Evolutionary conservation across 2,888 invertebrate species (phyloP), one percentile per base, ranked within the genome.

Genomic region (Diarsia rubi): DNA sequence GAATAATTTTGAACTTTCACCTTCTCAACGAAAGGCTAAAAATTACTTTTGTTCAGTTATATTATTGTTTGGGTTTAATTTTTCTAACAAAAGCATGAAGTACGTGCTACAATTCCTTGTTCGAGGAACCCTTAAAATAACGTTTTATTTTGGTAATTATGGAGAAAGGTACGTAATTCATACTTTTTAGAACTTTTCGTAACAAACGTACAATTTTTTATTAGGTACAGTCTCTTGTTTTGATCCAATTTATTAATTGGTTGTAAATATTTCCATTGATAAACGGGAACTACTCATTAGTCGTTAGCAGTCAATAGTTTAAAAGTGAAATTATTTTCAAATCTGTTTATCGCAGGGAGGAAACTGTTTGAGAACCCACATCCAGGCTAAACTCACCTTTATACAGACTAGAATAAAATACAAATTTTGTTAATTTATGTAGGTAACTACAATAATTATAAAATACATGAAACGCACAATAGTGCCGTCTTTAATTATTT

Each of bases 1-100:
- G 76, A 84, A 84, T 84, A 84, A 84, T 79, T 81, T 83, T 60
- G 12, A 70, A 81, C 78, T 78, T 84, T n/a, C 64, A 67, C 79
- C 73, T 63, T 73, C 73, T 21, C 31, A 72, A 60, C 27, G 12
- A 68, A 65, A 78, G 27, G 69, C 64, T 70, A 69, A 49, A 49
- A 72, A 78, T 65, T 71, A 65, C 65, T 70, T 75, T 83, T 52
- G 27, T 67, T 66, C 37, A 49, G n/a, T 73, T 65, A 24, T 71
- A 69, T 75, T 73, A 76, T 74, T 72, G 76, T 76, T 67, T 66
- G 60, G 19, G 52, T 73, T 79, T 79, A 71, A 71, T 67, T 76
- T 79, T 68, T 69, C 47, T n/a, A 63, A 77, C 24, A 74, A 80
- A 70, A 75, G 64, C 62, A 68, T 54, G n/a, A 80, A 83, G 75